phyloP scores from a whole-genome alignment of 2,113 vertebrate species.

The Oncorhynchus keta region DNA sequence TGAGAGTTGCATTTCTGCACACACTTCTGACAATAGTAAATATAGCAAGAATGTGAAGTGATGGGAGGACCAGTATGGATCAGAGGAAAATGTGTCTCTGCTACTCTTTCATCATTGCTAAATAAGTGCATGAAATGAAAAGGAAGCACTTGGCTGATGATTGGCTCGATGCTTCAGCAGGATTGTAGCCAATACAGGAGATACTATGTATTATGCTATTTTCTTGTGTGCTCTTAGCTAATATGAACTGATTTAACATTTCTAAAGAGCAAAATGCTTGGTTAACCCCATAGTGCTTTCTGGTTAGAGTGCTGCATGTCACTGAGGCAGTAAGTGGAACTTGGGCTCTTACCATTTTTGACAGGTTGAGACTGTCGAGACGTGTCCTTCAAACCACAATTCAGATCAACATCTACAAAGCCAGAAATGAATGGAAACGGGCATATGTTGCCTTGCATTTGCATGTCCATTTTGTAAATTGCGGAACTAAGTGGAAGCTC shows the following conservation, averaged over 20 bases:
- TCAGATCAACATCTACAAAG: neutral
- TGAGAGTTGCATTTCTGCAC: too few relatives aligned
- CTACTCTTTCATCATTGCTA: too few relatives aligned
- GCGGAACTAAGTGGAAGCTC: too few relatives aligned
- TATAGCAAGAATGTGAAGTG: neutral
- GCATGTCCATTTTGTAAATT: too few relatives aligned
- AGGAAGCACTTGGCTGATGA: neutral
- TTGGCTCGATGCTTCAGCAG: neutral
- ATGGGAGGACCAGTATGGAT: neutral
- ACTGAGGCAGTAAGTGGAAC: constrained; percentile 16
- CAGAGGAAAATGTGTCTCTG: too few relatives aligned
- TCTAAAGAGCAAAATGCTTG: constrained; percentile 27
- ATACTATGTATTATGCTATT: neutral
- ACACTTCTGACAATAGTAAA: too few relatives aligned
- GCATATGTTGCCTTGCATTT: too few relatives aligned
- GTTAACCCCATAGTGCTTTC: neutral
- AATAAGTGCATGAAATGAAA: constrained; percentile 10
- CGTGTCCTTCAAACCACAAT: neutral
- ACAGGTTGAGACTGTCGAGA: constrained; percentile 27
- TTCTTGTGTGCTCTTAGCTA: neutral
- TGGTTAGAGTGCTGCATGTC: constrained; percentile 17
- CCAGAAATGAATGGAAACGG: neutral
- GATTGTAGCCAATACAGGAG: neutral
- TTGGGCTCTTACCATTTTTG: constrained; percentile 28
- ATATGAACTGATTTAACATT: constrained; percentile 28